Percentiles rank a stretch among this genome's conserved stretches.
These are phyloP conservation scores for Eurystomus glaucurus DNA, from an alignment of 2,797 vertebrate species.

Conservation along the genomic window DNA sequence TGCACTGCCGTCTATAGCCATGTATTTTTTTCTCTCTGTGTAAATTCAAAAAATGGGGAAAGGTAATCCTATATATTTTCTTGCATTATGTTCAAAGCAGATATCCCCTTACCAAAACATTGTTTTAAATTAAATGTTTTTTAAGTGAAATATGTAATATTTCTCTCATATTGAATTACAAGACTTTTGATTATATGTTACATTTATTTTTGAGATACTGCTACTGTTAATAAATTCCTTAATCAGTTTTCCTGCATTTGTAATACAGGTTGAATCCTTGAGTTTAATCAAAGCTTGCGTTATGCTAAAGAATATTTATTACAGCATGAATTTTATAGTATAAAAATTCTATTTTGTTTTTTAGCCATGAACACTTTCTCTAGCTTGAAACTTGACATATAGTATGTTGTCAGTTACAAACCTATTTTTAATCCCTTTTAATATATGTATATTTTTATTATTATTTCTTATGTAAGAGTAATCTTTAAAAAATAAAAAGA, in stretches of 20 bases:
- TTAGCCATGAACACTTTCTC: neutral
- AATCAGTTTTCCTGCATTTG: slow-evolving; percentile 60
- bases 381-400: slow-evolving; percentile 9
- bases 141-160: neutral
- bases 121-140: slow-evolving; percentile 20
- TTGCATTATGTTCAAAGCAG: slow-evolving; percentile 7
- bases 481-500: neutral
- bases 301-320: slow-evolving; percentile 45
- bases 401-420: slow-evolving; percentile 9
- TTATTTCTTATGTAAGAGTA: neutral
- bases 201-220: slow-evolving; percentile 74
- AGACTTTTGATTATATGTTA: slow-evolving; percentile 54
- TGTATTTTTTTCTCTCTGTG: slow-evolving; percentile 69
- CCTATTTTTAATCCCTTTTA: neutral
- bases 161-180: neutral
- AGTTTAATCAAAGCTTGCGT: slow-evolving; percentile 69
- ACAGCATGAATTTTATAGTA: slow-evolving; percentile 41
- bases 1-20: slow-evolving; percentile 25
- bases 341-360: slow-evolving; percentile 29
- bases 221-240: slow-evolving; percentile 71
- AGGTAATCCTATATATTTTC: slow-evolving; percentile 29
- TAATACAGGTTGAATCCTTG: slow-evolving; percentile 44
- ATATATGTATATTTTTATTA: neutral
- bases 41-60: slow-evolving; percentile 77
- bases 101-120: neutral